Conservation (phyloP, 2,888 invertebrate species). For the Desoria tigrina region DNA sequence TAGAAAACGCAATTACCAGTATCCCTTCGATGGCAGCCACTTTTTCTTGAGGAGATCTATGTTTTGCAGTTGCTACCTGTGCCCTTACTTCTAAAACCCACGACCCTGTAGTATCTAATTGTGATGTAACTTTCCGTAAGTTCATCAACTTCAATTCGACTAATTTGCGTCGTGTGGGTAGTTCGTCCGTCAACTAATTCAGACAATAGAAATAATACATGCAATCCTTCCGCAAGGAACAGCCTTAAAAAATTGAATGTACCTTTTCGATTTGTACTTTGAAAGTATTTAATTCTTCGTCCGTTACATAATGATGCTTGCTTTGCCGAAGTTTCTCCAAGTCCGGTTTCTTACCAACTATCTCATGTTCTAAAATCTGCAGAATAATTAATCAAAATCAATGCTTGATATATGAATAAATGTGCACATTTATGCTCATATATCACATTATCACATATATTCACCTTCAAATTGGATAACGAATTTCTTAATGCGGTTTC, state of each 20-base stretch:
- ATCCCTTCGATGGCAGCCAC: slow-evolving; percentile 43
- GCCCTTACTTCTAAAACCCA: slow-evolving; percentile 61
- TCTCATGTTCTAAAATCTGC: slow-evolving; percentile 66
- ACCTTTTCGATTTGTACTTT: slow-evolving; percentile 58
- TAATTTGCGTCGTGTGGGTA: slow-evolving; percentile 63
- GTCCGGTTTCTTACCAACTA: slow-evolving; percentile 60
- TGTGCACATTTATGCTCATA: too few relatives aligned
- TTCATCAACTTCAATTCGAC: slow-evolving; percentile 64
- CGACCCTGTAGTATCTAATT: slow-evolving; percentile 62
- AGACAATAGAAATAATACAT: slow-evolving; percentile 3
- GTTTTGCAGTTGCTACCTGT: slow-evolving; percentile 51
- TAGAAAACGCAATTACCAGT: slow-evolving; percentile 33
- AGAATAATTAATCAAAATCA: not conserved
- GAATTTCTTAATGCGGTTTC: slow-evolving; percentile 66
- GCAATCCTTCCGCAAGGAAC: not conserved
- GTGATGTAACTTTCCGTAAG: slow-evolving; percentile 62
- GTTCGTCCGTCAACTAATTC: slow-evolving; percentile 55
- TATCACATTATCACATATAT: too few relatives aligned
- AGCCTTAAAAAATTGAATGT: slow-evolving; percentile 20
- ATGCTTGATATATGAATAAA: too few relatives aligned
- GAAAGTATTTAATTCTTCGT: slow-evolving; percentile 43
- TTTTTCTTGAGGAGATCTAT: slow-evolving; percentile 48
- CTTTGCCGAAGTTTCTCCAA: slow-evolving; percentile 59
- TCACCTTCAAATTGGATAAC: slow-evolving; percentile 67
- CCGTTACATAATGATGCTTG: slow-evolving; percentile 51